These are phyloP conservation scores for Elgaria multicarinata DNA, from an alignment of 2,113 vertebrate genomes.

Conservation along the genomic window DNA sequence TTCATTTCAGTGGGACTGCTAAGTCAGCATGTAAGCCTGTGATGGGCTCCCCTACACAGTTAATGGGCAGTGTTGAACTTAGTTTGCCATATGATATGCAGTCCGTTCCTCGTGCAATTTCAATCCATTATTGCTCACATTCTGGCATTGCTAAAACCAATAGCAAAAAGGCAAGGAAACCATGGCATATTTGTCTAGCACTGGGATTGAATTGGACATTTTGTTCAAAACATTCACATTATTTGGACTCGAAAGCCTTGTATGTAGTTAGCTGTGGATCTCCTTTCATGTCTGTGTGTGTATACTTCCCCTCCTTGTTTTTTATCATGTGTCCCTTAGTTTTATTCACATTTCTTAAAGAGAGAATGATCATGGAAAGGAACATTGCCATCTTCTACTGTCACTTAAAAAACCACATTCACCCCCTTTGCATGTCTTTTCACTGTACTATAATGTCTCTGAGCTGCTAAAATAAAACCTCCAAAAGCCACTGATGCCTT, in stretches of 20 bases:
- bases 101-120: constrained; percentile 46
- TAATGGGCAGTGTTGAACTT: background rate
- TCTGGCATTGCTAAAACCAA: constrained; percentile 26
- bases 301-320: background rate
- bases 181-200: rapidly evolving
- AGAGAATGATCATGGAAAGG: background rate
- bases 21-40: background rate
- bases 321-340: constrained; percentile 6
- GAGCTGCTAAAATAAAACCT: constrained; percentile 39
- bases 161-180: constrained; percentile 17
- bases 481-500: background rate
- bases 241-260: background rate
- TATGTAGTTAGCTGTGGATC: constrained; percentile 35
- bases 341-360: background rate
- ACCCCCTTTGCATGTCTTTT: background rate
- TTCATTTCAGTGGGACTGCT: background rate
- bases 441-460: background rate
- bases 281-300: background rate
- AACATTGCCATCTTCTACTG: background rate
- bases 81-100: background rate
- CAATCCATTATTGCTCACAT: constrained; percentile 22
- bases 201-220: constrained; percentile 12
- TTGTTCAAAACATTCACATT: constrained; percentile 22
- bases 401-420: background rate
- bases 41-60: too few species aligned